Base-by-base conservation (phyloP, 2,888 invertebrate genomes). In the Apantesis nais region DNA sequence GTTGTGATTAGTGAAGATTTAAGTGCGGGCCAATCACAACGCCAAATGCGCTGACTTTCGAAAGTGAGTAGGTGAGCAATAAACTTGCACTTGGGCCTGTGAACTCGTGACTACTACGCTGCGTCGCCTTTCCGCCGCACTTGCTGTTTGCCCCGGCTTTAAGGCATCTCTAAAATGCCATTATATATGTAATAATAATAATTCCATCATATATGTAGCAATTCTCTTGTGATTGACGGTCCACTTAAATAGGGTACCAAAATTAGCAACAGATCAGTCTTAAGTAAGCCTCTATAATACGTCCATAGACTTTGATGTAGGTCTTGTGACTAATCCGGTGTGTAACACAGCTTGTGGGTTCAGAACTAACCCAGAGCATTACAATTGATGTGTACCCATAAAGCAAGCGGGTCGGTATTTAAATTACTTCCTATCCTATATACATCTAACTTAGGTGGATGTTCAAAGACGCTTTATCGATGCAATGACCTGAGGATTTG, bases 371-470 rank as follows among this genome's bases (percentile, higher is more conserved):
- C 11, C n/a, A 25, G 3, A 55, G 25, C 4, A 11, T 55, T 48
- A 22, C 9, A 22, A 52, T 12, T n/a, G 12, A 52, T n/a, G n/a
- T n/a, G 11, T n/a, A 55, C 25, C 11, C 25, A 25, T 55, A 25
- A 55, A 55, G 52, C 12, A n/a, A 55, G 22, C 8, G 2, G 12
- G 44, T 44, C 44, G 22, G 52, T 55, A 25, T 55, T 22, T 14
- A 63, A 25, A n/a, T n/a, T 65, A 19, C 14, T 70, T 55, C 37
- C n/a, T n/a, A n/a, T n/a, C n/a, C n/a, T n/a, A 67, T 44, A 12
- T n/a, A 29, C 1, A 73, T 29, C 64, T 67, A 66, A 9, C 58
- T 60, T 25, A 55, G 52, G 25, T 58, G 68, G 22, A 8, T 48
- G 2, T 8, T 48, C 22, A 19, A 48, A 48, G 44, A 48, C 44